Evolutionary conservation across 1,140 invertebrate species (phyloP).

Genomic region (Cataglyphis hispanica): DNA sequence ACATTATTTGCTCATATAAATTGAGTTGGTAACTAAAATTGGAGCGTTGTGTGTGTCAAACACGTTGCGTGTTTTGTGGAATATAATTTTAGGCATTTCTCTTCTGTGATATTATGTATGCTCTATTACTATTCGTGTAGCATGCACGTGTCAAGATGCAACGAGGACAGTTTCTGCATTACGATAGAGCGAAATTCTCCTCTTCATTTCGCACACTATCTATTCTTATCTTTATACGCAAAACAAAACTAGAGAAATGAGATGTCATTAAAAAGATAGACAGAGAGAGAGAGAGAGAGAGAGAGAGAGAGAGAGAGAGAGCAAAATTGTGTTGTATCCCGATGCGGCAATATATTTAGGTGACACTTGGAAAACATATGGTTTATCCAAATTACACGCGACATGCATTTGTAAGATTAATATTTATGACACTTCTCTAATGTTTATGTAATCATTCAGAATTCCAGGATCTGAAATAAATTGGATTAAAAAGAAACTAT

Average conservation of each 20-base stretch:
- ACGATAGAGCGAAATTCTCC: slow-evolving; percentile 26
- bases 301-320: no score
- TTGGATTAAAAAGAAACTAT: no score
- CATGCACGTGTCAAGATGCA: neutral
- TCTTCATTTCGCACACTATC: slow-evolving; percentile 24
- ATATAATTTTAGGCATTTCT: slow-evolving; percentile 20
- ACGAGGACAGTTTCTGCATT: neutral
- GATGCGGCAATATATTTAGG: slow-evolving; percentile 2
- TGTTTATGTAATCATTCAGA: neutral
- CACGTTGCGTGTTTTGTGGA: slow-evolving; percentile 40
- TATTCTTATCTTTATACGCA: slow-evolving; percentile 18
- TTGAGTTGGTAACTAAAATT: slow-evolving; percentile 39
- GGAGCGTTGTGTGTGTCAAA: neutral
- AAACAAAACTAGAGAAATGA: slow-evolving; percentile 7
- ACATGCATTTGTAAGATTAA: neutral
- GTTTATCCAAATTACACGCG: neutral
- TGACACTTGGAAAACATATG: neutral
- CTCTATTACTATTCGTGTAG: slow-evolving; percentile 3
- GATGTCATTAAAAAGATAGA: neutral
- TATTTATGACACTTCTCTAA: neutral
- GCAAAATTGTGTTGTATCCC: neutral
- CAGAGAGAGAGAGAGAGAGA: no score
- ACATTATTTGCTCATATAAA: neutral
- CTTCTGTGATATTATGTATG: slow-evolving; percentile 32
- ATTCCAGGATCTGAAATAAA: neutral